These are phyloP conservation scores for Orycteropus afer DNA, from an alignment of 2,113 vertebrate species.

Conservation along the genomic window DNA sequence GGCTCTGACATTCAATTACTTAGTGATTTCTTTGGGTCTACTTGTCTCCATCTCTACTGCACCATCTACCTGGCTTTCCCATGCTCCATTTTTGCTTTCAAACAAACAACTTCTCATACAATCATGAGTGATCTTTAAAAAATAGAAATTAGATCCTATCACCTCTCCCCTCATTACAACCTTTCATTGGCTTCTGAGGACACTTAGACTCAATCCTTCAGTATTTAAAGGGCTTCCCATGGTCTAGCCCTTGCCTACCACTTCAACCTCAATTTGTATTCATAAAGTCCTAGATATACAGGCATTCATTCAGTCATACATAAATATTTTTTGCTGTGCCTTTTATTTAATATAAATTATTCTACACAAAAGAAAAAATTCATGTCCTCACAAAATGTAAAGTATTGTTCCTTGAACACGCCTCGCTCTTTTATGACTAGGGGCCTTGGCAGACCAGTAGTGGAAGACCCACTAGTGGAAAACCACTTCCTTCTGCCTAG, in stretches of 20 bases:
- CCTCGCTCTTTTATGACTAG: neutral
- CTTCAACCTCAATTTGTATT: neutral
- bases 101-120: neutral
- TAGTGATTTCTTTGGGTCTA: neutral
- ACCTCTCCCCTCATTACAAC: neutral
- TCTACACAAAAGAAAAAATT: neutral
- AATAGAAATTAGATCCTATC: neutral
- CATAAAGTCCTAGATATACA: neutral
- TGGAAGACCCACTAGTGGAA: too few relatives aligned
- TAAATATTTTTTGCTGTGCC: neutral
- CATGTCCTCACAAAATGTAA: neutral
- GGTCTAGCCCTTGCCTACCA: neutral
- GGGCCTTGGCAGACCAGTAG: neutral
- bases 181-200: neutral
- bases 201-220: neutral
- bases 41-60: neutral
- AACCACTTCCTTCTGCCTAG: neutral
- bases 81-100: neutral
- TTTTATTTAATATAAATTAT: neutral
- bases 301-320: neutral
- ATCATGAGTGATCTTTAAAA: neutral
- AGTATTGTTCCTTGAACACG: neutral
- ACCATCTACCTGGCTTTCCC: neutral
- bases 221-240: slow-evolving; percentile 6
- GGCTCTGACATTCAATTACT: neutral